phyloP scores from a whole-genome alignment of 2,888 invertebrate species.

The Drosophila mimetica region DNA sequence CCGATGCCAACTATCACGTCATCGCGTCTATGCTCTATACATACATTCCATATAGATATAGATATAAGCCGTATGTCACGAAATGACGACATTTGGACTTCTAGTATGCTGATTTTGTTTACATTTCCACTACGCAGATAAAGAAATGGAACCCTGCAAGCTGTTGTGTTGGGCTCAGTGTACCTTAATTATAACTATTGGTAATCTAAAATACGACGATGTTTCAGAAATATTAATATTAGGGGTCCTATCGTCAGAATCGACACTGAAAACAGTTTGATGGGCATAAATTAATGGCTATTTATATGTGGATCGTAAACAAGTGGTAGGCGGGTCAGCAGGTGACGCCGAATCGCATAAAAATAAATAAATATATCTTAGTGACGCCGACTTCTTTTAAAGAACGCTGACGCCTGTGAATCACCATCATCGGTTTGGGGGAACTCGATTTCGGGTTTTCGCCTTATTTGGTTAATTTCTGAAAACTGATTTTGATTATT shows the following conservation, averaged over 20 bases:
- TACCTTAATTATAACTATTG: not conserved
- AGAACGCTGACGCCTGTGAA: conserved; percentile 40
- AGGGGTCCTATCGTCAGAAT: not conserved
- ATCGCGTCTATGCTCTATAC: conserved; percentile 17
- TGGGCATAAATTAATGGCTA: not conserved
- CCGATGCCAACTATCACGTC: conserved; percentile 37
- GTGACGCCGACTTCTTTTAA: conserved; percentile 22
- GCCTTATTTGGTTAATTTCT: conserved; percentile 35
- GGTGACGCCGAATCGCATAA: conserved; percentile 23
- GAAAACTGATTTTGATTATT: conserved; percentile 25
- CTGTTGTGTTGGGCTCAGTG: not conserved
- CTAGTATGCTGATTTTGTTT: conserved; percentile 17
- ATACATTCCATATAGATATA: conserved; percentile 17
- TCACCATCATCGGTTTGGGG: conserved; percentile 14
- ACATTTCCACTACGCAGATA: conserved; percentile 8
- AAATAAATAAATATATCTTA: conserved; percentile 13
- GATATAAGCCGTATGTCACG: conserved; percentile 2
- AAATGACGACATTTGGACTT: conserved; percentile 29
- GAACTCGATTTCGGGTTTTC: conserved; percentile 20
- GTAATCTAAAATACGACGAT: too few species aligned
- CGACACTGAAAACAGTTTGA: not conserved
- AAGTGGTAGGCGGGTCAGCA: conserved; percentile 2
- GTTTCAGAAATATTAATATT: too few species aligned
- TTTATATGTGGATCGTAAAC: not conserved
- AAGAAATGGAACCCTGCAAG: not conserved